Conservation (phyloP, 2,113 vertebrate species). For the Puffinus mauretanicus region DNA sequence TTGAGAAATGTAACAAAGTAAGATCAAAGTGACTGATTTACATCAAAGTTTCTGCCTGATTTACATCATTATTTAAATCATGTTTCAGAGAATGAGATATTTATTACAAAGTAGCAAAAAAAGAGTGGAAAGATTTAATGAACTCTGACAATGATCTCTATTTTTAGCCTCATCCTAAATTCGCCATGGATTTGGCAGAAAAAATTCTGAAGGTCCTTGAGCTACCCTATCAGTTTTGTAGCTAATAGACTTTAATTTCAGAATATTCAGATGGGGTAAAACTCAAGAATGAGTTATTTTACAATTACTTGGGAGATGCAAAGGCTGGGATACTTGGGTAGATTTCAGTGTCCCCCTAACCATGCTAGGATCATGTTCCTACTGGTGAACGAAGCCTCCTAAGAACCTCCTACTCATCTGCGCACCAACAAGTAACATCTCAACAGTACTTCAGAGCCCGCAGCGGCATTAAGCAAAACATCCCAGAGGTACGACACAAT, state of each 20-base stretch:
- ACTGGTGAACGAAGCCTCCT: background rate
- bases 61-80: slow-evolving; percentile 59
- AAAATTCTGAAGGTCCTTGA: background rate
- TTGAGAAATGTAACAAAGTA: slow-evolving; percentile 50
- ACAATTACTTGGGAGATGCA: background rate
- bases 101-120: slow-evolving; percentile 2
- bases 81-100: slow-evolving; percentile 26
- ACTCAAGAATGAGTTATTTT: background rate
- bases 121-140: background rate
- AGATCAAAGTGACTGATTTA: slow-evolving; percentile 53
- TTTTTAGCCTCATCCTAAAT: background rate
- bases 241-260: background rate
- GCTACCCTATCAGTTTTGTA: background rate
- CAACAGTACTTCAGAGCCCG: background rate
- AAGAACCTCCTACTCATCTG: background rate
- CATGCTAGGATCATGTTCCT: background rate
- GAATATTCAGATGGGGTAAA: background rate
- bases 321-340: background rate
- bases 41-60: slow-evolving; percentile 55
- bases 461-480: slow-evolving; percentile 7
- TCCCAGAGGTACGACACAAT: background rate
- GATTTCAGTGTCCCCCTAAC: background rate
- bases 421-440: background rate
- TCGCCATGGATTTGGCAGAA: background rate
- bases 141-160: background rate